Percentiles rank a stretch among this genome's conserved stretches.
Evolutionary conservation across 2,113 vertebrate species (phyloP).

Genomic region (Recurvirostra avosetta): DNA sequence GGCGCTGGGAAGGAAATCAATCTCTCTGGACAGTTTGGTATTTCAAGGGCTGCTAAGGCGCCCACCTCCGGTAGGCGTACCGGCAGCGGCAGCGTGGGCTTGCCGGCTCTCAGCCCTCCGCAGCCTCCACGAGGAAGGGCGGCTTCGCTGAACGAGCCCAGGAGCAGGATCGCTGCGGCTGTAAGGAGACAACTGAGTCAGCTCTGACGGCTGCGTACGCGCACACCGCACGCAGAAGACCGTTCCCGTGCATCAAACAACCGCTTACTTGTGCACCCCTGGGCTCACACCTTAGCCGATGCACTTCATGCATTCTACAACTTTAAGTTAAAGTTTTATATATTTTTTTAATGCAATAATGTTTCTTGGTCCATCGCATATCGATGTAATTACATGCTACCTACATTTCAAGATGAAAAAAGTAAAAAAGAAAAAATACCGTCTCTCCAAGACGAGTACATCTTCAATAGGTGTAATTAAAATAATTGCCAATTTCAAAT

Average conservation of each 20-base stretch:
- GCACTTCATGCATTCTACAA: accelerated
- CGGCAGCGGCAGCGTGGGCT: background rate
- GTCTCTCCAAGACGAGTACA: background rate
- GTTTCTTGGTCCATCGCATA: background rate
- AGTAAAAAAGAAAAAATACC: background rate
- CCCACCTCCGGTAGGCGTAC: background rate
- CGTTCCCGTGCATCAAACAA: accelerated
- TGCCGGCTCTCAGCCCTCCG: conserved; percentile 18
- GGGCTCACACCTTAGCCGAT: background rate
- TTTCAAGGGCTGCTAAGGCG: background rate
- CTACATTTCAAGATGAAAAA: background rate
- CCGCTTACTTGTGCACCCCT: accelerated
- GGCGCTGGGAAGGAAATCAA: conserved; percentile 3
- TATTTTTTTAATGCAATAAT: background rate
- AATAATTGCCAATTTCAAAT: background rate
- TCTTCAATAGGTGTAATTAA: background rate
- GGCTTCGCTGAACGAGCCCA: conserved; percentile 44
- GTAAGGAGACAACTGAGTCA: conserved; percentile 64
- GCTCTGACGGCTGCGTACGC: background rate
- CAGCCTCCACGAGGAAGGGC: conserved; percentile 44
- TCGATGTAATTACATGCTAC: background rate
- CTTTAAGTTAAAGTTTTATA: background rate
- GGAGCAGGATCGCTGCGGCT: conserved; percentile 37
- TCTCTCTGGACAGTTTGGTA: background rate
- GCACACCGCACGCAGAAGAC: accelerated